phyloP scores from a whole-genome alignment of 2,888 invertebrate genomes.

The Cylloceria caligata region DNA sequence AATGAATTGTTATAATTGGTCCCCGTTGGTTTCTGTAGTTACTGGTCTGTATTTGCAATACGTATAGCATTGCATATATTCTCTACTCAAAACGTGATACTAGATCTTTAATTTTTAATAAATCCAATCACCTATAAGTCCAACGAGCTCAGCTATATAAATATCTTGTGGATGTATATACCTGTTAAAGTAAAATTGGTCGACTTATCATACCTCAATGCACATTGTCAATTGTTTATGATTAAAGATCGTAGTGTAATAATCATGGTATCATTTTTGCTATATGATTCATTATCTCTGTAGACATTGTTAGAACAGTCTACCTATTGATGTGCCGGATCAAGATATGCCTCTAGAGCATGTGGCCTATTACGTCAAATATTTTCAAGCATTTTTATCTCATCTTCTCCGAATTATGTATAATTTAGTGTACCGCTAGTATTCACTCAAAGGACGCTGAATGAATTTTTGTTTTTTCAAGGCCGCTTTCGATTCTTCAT shows the following conservation, averaged over 20 bases:
- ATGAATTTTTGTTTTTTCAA: too few relatives aligned
- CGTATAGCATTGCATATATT: neutral
- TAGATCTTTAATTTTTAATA: neutral
- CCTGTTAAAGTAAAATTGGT: too few relatives aligned
- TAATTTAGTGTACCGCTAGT: neutral
- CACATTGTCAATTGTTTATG: slow-evolving; percentile 16
- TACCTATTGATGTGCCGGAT: neutral
- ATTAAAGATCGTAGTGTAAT: neutral
- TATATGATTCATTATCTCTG: slow-evolving; percentile 23
- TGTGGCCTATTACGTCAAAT: neutral
- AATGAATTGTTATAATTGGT: slow-evolving; percentile 27
- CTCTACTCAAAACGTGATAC: neutral
- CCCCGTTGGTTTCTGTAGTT: neutral
- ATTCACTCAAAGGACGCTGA: too few relatives aligned
- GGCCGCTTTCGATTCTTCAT: too few relatives aligned
- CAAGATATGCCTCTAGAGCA: neutral
- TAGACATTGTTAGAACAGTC: neutral
- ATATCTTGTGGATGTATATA: too few relatives aligned
- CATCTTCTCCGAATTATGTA: neutral
- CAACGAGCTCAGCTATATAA: too few relatives aligned
- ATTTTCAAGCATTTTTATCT: neutral
- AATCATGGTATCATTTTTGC: slow-evolving; percentile 12
- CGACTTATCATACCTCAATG: neutral
- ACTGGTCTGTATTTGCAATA: too few relatives aligned
- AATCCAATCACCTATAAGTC: too few relatives aligned